Percentiles rank a stretch among this genome's conserved stretches.
phyloP scores from a whole-genome alignment of 2,113 vertebrate genomes.

The Platanista minor region DNA sequence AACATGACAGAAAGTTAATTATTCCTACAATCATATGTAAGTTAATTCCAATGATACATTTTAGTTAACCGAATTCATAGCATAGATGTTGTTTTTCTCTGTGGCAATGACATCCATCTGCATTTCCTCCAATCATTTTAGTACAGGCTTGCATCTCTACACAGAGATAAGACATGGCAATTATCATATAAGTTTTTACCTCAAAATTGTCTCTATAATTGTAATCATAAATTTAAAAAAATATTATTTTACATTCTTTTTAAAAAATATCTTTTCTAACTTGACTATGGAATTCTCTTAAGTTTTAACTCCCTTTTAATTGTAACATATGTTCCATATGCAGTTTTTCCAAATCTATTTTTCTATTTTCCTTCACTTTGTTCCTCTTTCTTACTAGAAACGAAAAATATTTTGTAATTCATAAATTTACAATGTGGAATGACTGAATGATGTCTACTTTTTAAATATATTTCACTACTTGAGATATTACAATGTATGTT shows the following conservation, averaged over 20 bases:
- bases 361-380: neutral
- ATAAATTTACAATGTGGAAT: neutral
- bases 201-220: neutral
- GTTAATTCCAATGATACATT: neutral
- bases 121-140: neutral
- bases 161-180: neutral
- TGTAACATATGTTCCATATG: neutral
- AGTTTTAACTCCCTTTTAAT: neutral
- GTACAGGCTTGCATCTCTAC: rapidly evolving
- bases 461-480: neutral
- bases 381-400: neutral
- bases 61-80: neutral
- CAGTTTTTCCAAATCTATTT: neutral
- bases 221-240: neutral
- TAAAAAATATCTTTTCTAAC: neutral
- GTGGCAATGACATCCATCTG: neutral
- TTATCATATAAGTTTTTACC: neutral
- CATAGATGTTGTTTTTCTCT: neutral
- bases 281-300: neutral
- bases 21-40: neutral
- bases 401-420: neutral
- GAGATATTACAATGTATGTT: neutral
- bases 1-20: neutral
- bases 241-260: neutral
- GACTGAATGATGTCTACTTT: neutral